phyloP scores from a whole-genome alignment of 2,888 invertebrate genomes.

The Zaprionus bogoriensis region DNA sequence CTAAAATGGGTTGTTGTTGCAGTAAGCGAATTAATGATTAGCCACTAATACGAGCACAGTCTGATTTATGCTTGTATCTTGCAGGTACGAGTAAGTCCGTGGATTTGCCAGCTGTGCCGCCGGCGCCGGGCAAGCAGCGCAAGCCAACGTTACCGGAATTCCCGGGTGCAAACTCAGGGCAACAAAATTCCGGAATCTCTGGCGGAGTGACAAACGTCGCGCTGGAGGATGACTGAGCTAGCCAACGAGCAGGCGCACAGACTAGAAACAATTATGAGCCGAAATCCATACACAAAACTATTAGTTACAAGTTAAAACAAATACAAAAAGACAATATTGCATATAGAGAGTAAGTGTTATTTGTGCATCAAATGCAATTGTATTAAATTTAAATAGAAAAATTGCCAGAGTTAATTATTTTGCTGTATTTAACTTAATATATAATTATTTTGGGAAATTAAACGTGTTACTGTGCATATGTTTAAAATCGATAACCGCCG shows the following conservation, averaged over 20 bases:
- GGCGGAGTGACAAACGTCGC: conserved; percentile 50
- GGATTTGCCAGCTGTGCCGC: conserved; percentile 66
- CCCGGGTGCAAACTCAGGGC: conserved; percentile 27
- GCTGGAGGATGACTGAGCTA: conserved; percentile 52
- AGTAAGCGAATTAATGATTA: conserved; percentile 47
- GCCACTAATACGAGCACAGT: conserved; percentile 11
- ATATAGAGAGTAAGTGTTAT: conserved; percentile 7
- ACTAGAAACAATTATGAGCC: neutral
- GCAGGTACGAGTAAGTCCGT: conserved; percentile 72
- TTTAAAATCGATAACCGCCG: conserved; percentile 13
- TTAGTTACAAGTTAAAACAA: neutral
- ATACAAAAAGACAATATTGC: neutral
- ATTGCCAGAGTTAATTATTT: neutral
- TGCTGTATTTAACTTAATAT: neutral
- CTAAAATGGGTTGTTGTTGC: conserved; percentile 67
- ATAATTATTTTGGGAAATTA: neutral
- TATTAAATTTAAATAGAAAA: neutral
- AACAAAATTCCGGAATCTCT: conserved; percentile 31
- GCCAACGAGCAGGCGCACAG: neutral
- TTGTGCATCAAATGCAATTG: conserved; percentile 1
- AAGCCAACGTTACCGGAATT: conserved; percentile 58
- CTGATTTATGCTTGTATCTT: neutral
- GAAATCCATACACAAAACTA: neutral
- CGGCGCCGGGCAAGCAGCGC: conserved; percentile 55
- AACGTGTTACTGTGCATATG: neutral